Evolutionary conservation across 2,113 vertebrate genomes (phyloP).

Genomic region (Ctenodactylus gundi): DNA sequence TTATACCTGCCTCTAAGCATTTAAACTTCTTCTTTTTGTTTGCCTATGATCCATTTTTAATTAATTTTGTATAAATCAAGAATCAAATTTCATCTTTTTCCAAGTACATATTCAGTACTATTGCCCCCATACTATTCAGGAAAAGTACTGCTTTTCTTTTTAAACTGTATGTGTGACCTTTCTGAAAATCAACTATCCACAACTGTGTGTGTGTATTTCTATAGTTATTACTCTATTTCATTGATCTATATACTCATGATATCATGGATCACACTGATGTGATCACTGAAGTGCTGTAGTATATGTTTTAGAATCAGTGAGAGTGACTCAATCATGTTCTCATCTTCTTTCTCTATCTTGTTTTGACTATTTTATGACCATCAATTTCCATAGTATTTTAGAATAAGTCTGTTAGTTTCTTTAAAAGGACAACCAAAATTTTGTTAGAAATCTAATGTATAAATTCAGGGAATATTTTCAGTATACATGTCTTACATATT

Average conservation of each 20-base stretch:
- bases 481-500: not conserved
- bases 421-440: not conserved
- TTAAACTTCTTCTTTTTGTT: not conserved
- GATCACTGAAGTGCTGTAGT: not conserved
- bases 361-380: not conserved
- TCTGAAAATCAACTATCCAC: not conserved
- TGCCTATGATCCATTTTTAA: not conserved
- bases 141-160: not conserved
- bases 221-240: not conserved
- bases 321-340: not conserved
- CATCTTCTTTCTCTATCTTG: not conserved
- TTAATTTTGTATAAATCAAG: not conserved
- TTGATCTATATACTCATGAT: not conserved
- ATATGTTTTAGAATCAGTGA: not conserved
- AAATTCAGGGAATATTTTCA: not conserved
- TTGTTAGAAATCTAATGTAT: not conserved
- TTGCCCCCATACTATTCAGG: not conserved
- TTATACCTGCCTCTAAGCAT: not conserved
- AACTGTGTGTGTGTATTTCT: not conserved
- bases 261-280: not conserved
- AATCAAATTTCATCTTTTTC: not conserved
- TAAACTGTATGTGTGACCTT: not conserved
- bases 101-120: not conserved
- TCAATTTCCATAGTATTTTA: not conserved
- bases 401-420: not conserved